Evolutionary conservation across 2,888 invertebrate genomes (phyloP).

Genomic region (Orthosia gothica): DNA sequence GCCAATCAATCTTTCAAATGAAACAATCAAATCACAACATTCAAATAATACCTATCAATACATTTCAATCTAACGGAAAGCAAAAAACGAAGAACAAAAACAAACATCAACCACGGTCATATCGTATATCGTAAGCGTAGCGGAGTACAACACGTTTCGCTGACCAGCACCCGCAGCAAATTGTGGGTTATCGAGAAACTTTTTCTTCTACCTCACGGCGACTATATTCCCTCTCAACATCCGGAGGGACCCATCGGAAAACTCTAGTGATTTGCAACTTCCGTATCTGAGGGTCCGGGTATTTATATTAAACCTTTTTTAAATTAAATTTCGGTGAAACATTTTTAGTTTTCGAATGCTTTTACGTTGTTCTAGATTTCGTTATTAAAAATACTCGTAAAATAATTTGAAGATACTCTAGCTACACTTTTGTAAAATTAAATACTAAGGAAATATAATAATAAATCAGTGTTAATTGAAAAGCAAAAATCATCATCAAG

Average conservation of each 20-base stretch:
- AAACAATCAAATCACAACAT: constrained; percentile 7
- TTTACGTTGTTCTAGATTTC: not conserved
- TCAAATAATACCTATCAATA: not conserved
- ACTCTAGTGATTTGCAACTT: constrained; percentile 84
- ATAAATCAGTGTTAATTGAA: not conserved
- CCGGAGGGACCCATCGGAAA: constrained; percentile 81
- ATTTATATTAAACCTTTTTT: constrained; percentile 43
- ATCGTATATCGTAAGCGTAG: constrained; percentile 21
- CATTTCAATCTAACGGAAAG: not conserved
- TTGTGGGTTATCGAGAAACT: constrained; percentile 61
- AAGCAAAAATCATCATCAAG: not conserved
- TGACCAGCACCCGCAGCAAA: constrained; percentile 55
- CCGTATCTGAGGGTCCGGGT: constrained; percentile 76
- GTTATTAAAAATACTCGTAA: not conserved
- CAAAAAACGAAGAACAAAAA: constrained; percentile 34
- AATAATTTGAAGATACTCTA: not conserved
- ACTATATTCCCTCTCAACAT: constrained; percentile 82
- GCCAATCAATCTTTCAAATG: not conserved
- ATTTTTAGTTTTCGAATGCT: constrained; percentile 14
- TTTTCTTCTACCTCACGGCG: constrained; percentile 48
- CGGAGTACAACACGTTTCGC: constrained; percentile 27
- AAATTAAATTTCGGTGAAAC: constrained; percentile 6
- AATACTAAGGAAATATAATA: not conserved
- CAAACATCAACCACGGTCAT: constrained; percentile 16
- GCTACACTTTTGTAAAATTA: not conserved